A percentile compares a stretch with the other conserved stretches of the same genome.
Conservation (phyloP, 23 tunicate species). For the Ciona savignyi region DNA sequence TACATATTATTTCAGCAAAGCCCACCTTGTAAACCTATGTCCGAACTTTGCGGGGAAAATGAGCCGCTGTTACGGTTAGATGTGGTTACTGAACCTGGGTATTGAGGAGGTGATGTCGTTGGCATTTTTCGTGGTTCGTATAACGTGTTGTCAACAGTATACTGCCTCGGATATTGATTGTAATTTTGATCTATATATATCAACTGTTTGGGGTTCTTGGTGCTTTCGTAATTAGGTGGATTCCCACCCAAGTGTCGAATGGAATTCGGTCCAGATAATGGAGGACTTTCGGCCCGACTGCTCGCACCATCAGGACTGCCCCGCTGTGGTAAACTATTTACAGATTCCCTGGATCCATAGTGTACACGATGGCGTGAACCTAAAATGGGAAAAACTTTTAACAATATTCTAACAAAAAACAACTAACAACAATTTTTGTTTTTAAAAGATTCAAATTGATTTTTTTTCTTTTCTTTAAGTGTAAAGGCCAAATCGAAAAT, state of each 20-base stretch:
- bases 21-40: slow-evolving; percentile 11
- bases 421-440: too few species aligned
- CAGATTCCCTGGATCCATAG: slow-evolving; percentile 24
- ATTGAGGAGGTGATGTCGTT: slow-evolving; percentile 64
- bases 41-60: slow-evolving; percentile 44
- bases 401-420: too few species aligned
- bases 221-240: background rate
- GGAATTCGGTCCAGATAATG: slow-evolving; percentile 3
- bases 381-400: background rate
- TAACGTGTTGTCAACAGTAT: slow-evolving; percentile 1
- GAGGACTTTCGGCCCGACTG: slow-evolving; percentile 82
- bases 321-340: slow-evolving; percentile 35
- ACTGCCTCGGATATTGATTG: slow-evolving; percentile 50
- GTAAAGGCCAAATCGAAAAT: too few species aligned
- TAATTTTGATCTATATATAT: slow-evolving; percentile 53
- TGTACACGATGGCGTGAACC: slow-evolving; percentile 5
- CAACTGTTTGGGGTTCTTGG: slow-evolving; percentile 5
- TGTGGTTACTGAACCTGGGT: slow-evolving; percentile 14
- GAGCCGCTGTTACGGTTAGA: slow-evolving; percentile 47
- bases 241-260: slow-evolving; percentile 2
- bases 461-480: too few species aligned
- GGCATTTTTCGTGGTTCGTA: slow-evolving; percentile 24
- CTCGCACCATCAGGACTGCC: slow-evolving; percentile 96
- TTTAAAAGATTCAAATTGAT: too few species aligned
- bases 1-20: slow-evolving; percentile 3